These are phyloP conservation scores for Labeo rohita DNA, from an alignment of 2,113 vertebrate genomes.

Conservation along the genomic window DNA sequence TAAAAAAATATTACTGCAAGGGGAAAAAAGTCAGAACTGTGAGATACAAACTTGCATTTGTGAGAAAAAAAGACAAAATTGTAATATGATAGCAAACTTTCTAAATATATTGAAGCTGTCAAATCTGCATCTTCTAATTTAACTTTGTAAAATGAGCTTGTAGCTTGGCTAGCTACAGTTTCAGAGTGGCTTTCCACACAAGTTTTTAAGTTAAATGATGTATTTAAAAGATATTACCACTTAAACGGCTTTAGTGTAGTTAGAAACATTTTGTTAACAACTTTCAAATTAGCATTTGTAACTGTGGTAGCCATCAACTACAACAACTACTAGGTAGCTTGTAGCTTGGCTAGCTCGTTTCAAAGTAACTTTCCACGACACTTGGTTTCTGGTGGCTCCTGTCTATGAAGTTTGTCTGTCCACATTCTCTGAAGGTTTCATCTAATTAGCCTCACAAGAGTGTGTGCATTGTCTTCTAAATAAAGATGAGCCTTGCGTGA, in stretches of 20 bases:
- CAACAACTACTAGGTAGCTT: too few relatives aligned
- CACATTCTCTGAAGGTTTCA: constrained; percentile 62
- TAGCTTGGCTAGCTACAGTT: neutral
- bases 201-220: neutral
- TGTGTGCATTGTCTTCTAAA: constrained; percentile 60
- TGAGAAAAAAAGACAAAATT: too few relatives aligned
- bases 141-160: neutral
- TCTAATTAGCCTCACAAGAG: constrained; percentile 65
- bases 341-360: neutral
- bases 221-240: neutral
- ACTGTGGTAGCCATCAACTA: too few relatives aligned
- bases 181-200: neutral
- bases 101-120: neutral
- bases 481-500: constrained; percentile 17
- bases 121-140: neutral
- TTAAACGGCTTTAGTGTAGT: neutral
- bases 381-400: neutral
- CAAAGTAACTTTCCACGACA: neutral
- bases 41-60: too few relatives aligned
- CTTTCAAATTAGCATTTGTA: too few relatives aligned
- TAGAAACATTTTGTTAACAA: neutral
- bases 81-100: too few relatives aligned
- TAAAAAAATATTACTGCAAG: too few relatives aligned
- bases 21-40: too few relatives aligned
- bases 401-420: neutral